Evolutionary conservation across 2,888 invertebrate species (phyloP).

Genomic region (Anaspis maculata): DNA sequence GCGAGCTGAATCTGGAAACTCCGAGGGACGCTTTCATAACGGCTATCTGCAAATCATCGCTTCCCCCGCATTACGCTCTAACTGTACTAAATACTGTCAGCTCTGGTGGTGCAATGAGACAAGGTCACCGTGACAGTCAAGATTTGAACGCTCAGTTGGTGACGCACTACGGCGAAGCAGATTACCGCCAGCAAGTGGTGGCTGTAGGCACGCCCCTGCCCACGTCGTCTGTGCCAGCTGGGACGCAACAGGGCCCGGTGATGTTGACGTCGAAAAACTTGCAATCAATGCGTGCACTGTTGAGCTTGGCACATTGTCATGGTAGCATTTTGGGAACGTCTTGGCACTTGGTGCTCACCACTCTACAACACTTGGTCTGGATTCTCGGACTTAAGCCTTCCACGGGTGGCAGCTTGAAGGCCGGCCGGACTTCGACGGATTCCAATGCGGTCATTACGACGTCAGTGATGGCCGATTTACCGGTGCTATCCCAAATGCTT

Average conservation of each 20-base stretch:
- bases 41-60: constrained; percentile 90
- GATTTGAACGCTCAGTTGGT: constrained; percentile 48
- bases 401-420: constrained; percentile 86
- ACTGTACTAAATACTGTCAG: constrained; percentile 68
- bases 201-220: constrained; percentile 95
- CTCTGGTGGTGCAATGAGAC: constrained; percentile 42
- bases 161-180: constrained; percentile 54
- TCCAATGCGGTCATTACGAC: constrained; percentile 86
- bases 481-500: constrained; percentile 81
- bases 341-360: constrained; percentile 94
- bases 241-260: constrained; percentile 80
- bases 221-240: constrained; percentile 68
- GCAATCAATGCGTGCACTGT: constrained; percentile 88
- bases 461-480: constrained; percentile 93
- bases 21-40: constrained; percentile 92
- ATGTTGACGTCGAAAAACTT: constrained; percentile 97
- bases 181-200: constrained; percentile 88
- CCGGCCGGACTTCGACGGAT: constrained; percentile 69
- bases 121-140: constrained; percentile 44
- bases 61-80: constrained; percentile 91
- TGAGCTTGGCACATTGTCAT: constrained; percentile 84
- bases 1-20: constrained; percentile 64
- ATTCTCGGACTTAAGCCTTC: constrained; percentile 93
- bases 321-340: constrained; percentile 87
- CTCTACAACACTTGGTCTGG: constrained; percentile 89